Percentiles rank a stretch among this genome's conserved stretches.
Conservation (phyloP, 2,888 invertebrate species). For the Sisyra terminalis region DNA sequence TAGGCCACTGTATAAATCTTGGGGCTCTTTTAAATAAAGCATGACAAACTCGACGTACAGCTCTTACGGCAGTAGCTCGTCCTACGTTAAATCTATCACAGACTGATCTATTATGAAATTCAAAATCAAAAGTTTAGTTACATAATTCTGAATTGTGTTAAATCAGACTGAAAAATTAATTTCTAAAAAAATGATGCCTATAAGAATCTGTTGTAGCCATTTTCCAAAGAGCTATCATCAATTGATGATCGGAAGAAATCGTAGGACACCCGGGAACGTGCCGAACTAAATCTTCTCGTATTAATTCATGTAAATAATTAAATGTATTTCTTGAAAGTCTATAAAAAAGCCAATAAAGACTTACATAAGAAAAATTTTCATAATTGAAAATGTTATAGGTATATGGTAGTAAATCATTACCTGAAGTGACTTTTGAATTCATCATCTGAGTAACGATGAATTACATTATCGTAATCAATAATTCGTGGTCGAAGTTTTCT, state of each 20-base stretch:
- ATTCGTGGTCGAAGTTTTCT: constrained; percentile 3
- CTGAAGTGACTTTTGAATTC: constrained; percentile 10
- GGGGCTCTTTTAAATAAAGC: constrained; percentile 10
- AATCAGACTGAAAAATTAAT: neutral
- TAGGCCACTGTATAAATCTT: constrained; percentile 14
- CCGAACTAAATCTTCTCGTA: constrained; percentile 3
- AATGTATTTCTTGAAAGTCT: constrained; percentile 6
- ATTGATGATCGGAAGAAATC: constrained; percentile 9
- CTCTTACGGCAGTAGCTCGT: constrained; percentile 13
- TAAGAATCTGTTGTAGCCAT: constrained; percentile 13
- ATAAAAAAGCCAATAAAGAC: neutral
- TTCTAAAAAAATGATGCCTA: constrained; percentile 8
- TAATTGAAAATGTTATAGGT: no score
- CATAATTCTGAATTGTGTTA: neutral
- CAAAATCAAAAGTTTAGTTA: neutral
- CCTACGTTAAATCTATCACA: constrained; percentile 14
- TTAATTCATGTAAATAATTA: constrained; percentile 3
- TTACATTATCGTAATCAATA: neutral
- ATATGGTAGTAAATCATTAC: constrained; percentile 1
- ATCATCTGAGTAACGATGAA: constrained; percentile 3
- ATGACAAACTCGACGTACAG: constrained; percentile 12
- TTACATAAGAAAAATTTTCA: neutral
- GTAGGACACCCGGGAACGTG: constrained; percentile 9
- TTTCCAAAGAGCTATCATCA: constrained; percentile 12
- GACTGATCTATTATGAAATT: constrained; percentile 12